Evolutionary conservation across 1,140 invertebrate genomes (phyloP), one percentile per base, ranked within the genome.

Genomic region (Charaxes varanes): DNA sequence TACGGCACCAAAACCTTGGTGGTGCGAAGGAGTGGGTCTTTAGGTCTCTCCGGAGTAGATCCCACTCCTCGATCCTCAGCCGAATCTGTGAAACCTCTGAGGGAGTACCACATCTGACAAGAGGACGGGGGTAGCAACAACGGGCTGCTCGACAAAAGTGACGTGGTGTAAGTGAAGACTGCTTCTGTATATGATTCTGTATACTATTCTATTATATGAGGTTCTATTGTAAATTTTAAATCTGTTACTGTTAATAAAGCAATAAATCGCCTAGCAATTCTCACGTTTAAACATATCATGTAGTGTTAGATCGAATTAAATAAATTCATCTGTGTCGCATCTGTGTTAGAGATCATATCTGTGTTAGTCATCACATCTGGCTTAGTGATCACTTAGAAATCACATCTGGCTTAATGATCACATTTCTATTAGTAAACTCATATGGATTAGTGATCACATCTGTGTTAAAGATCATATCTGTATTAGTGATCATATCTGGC

Each of bases 21-120:
- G 10, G 89, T 90, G 2, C 86, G 88, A 42, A 82, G 88, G 38
- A 90, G 90, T 59, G 90, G 90, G 15, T 91, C 90, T 10, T 86
- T 91, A 48, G 87, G 90, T 12, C 86, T 88, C 40, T 88, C 87
- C 3, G 87, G 86, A 18, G 85, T 87, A 1, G 89, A 90, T 43
- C 87, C 90, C 10, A 91, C 90, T 46, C 89, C 89, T 2, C 81
- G 88, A 45, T 89, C 88, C 3, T 89, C 88, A 22, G 88, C 87
- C 23, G 91, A 92, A 22, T 89, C 88, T 2, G 86, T 89, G 0
- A 74, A 87, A 14, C 88, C 81, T 1, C 31, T 85, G 7, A 62
- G 72, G 30, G 84, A 85, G 15, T 84, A 84, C 23, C 84, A 85
- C 19, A 84, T 85, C 33, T 85, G 84, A 85, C 82, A 84, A 51